Evolutionary conservation across 2,113 vertebrate species (phyloP).

Genomic region (Jaculus jaculus): DNA sequence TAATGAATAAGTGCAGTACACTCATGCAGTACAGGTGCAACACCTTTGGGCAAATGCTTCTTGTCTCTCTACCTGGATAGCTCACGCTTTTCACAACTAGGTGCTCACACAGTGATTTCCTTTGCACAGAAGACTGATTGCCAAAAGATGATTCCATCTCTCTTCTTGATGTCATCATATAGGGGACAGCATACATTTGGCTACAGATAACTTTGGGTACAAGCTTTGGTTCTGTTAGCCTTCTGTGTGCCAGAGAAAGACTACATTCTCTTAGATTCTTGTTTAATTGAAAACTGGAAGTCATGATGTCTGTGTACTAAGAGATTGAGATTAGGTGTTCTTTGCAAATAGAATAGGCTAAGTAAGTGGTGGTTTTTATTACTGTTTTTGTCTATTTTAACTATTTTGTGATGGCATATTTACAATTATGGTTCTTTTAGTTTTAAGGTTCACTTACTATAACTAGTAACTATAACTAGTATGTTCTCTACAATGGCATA

Average conservation of each 20-base stretch:
- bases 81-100: not conserved
- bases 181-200: not conserved
- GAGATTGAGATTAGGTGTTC: not conserved
- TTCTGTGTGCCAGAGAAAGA: not conserved
- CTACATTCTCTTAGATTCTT: not conserved
- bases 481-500: not conserved
- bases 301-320: not conserved
- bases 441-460: not conserved
- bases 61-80: not conserved
- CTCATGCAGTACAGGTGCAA: not conserved
- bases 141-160: not conserved
- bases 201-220: not conserved
- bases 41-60: not conserved
- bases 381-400: not conserved
- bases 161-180: not conserved
- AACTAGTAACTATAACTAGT: no score
- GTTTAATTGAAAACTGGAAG: constrained; percentile 6
- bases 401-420: not conserved
- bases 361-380: not conserved
- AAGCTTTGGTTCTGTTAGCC: not conserved
- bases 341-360: not conserved
- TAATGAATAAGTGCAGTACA: not conserved
- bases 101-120: not conserved
- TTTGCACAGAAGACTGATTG: not conserved
- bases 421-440: not conserved